These are phyloP conservation scores for Mus spretus DNA, from an alignment of 2,797 vertebrate genomes.

Conservation along the genomic window DNA sequence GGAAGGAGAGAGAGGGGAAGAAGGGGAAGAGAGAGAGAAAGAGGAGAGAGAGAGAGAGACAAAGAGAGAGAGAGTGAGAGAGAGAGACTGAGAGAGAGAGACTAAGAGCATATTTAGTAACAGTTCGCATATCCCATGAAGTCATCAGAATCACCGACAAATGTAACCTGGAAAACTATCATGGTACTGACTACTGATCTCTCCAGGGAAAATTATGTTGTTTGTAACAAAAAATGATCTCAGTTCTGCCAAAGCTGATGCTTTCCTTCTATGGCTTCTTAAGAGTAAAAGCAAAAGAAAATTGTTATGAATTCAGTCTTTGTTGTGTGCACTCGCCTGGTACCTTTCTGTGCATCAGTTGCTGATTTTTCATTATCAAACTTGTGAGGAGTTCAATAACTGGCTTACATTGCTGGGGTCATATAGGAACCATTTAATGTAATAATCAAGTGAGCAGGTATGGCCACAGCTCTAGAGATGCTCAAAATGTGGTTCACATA, in stretches of 20 bases:
- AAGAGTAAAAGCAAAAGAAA: not conserved
- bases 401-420: not conserved
- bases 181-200: not conserved
- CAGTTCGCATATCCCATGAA: not conserved
- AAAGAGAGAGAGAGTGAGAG: not conserved
- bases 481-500: not conserved
- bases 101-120: not conserved
- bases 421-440: not conserved
- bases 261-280: not conserved
- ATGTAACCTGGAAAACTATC: not conserved
- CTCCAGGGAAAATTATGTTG: not conserved
- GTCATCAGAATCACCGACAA: not conserved
- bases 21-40: not conserved
- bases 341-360: not conserved
- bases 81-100: not conserved
- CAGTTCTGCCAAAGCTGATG: not conserved
- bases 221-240: constrained; percentile 14
- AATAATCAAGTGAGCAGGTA: not conserved
- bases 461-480: not conserved
- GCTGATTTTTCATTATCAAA: constrained; percentile 29
- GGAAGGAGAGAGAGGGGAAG: not conserved
- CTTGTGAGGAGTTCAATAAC: not conserved
- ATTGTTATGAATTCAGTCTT: not conserved
- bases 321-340: not conserved
- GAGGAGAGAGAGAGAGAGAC: not conserved